Base-by-base conservation (phyloP, 2,113 vertebrate species). In the Myanophis thanlyinensis region DNA sequence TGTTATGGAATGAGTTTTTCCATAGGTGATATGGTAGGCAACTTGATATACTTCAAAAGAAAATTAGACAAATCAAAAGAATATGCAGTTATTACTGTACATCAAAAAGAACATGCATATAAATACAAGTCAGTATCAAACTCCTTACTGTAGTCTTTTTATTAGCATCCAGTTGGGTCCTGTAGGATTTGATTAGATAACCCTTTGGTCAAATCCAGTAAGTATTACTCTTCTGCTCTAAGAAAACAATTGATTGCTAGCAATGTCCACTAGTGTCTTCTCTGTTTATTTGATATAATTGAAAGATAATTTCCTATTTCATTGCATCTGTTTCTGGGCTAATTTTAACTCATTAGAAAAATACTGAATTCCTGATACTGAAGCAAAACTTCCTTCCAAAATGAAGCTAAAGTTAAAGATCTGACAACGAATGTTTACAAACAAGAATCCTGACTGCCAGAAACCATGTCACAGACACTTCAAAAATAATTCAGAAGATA, bases 341-440 rank as follows among this genome's bases (percentile, higher is more conserved):
- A 62, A 10, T 5, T 46, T 0, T 22, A 22, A 22, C 5, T 1
- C 2, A 49, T 5, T 3, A 44, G 1, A 1, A 30, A 15, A 46
- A 12, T 23, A 7, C 40, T 93, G 91, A 30, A 47, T 86, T 13
- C 92, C 90, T 62, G 27, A 44, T 23, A 40, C 1, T 2, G 52
- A 30, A 87, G 88, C 59, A 56, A 88, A 93, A 90, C 80, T 15
- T 11, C 92, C 51, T 93, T 94, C 90, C 67, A n/a, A 93, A 59
- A 89, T 18, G 18, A 88, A 3, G 3, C 0, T 47, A 92, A 12
- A 54, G 23, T 25, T 6, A 59, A 22, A 49, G 0, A 86, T 3
- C 11, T 22, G 15, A 22, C 67, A 25, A 22, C 25, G 18, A 86
- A 90, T 56, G 48, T 88, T 89, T 86, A 47, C 13, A 40, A 27